Evolutionary conservation across 2,888 invertebrate species (phyloP).

Genomic region (Lampropteryx suffumata): DNA sequence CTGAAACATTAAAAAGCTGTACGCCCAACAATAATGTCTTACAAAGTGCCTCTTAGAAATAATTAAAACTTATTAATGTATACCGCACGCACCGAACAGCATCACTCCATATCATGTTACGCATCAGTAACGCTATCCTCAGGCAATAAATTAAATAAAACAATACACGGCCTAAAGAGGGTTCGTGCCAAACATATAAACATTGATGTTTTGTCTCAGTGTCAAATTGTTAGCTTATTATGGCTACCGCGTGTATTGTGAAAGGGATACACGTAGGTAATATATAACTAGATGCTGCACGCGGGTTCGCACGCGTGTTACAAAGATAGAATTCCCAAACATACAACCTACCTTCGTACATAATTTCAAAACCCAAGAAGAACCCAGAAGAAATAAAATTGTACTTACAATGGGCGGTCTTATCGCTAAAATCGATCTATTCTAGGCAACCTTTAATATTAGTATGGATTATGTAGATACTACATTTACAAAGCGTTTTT

Average conservation of each 20-base stretch:
- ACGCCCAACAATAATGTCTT: not conserved
- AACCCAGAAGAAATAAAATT: no score
- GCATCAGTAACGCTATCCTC: constrained; percentile 33
- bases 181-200: constrained; percentile 50
- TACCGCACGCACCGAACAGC: constrained; percentile 9
- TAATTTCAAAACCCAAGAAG: no score
- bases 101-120: constrained; percentile 24
- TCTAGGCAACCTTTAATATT: no score
- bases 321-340: no score
- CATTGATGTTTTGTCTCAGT: constrained; percentile 51
- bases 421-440: no score
- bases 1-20: no score
- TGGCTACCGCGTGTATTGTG: constrained; percentile 38
- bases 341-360: no score
- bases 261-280: not conserved
- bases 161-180: constrained; percentile 40
- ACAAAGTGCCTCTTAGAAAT: constrained; percentile 6
- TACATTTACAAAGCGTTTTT: no score
- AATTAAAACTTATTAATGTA: constrained; percentile 3
- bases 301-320: no score
- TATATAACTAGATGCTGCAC: not conserved
- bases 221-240: constrained; percentile 46
- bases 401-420: no score
- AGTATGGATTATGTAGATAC: no score
- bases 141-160: constrained; percentile 46